Evolutionary conservation across 2,888 invertebrate species (phyloP), one percentile per base, ranked within the genome.

Genomic region (Lydus trimaculatus): DNA sequence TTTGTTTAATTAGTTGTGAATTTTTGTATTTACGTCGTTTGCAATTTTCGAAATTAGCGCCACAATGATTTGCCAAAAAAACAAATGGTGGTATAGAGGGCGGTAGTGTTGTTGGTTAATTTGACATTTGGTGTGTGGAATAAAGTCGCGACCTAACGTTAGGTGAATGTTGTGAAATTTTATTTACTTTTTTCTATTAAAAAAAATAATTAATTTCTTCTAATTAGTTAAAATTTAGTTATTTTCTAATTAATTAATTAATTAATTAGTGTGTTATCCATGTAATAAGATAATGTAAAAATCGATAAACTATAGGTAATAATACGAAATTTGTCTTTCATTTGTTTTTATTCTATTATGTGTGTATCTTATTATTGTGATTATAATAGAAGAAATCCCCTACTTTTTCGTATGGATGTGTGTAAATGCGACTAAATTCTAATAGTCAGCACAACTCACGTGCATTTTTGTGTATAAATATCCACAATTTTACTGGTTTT

Each of bases 111-210:
- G 66, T 28, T 17, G 52, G 56, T 63, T 66, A 63, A 73, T 70
- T 65, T 72, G 72, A 74, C 69, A 73, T 75, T 76, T 76, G 4
- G 2, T 4, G 28, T 74, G 74, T 67, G 68, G 72, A 70, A 71
- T 72, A 75, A 73, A 39, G 61, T 61, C 59, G 66, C 71, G 77
- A 74, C 75, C 75, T 74, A 79, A 79, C 80, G 81, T 80, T 56
- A 80, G 80, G 80, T 82, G 80, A 79, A 81, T 81, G 82, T 80
- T 71, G 71, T 75, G 74, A 76, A 75, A 69, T 58, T 74, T 70
- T 71, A 72, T 76, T 71, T 69, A 66, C 64, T 75, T 73, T 64
- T 68, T 75, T 71, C n/a, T n/a, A n/a, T n/a, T n/a, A n/a, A n/a
- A n/a, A n/a, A n/a, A n/a, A n/a, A n/a, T n/a, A n/a, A n/a, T n/a